Evolutionary conservation across 2,888 invertebrate species (phyloP).

Genomic region (Cartodere bifasciata): DNA sequence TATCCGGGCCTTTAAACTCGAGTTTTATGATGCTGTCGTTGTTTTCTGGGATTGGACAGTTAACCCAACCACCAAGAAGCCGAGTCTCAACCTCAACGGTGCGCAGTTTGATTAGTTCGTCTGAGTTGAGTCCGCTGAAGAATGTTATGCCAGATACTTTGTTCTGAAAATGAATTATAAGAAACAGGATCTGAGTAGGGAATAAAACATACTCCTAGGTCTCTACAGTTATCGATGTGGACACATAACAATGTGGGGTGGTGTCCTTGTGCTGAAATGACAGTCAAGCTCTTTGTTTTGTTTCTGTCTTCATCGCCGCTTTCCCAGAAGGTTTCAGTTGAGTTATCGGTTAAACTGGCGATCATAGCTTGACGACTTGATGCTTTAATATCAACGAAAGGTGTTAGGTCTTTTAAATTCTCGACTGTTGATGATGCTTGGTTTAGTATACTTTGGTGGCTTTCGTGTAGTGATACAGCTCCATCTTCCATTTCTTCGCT

Average conservation of each 20-base stretch:
- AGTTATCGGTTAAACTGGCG: slow-evolving; percentile 81
- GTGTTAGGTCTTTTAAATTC: slow-evolving; percentile 61
- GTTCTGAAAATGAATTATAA: slow-evolving; percentile 47
- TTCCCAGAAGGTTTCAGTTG: slow-evolving; percentile 98
- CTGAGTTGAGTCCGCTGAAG: slow-evolving; percentile 66
- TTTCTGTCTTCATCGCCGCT: slow-evolving; percentile 94
- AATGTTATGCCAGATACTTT: slow-evolving; percentile 81
- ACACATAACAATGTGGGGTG: slow-evolving; percentile 67
- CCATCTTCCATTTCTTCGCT: slow-evolving; percentile 70
- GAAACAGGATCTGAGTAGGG: too few relatives aligned
- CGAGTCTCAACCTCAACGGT: slow-evolving; percentile 79
- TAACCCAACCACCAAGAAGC: slow-evolving; percentile 74
- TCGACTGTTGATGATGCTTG: slow-evolving; percentile 45
- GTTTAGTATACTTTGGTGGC: slow-evolving; percentile 38
- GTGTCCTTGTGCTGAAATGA: slow-evolving; percentile 49
- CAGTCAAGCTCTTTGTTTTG: slow-evolving; percentile 74
- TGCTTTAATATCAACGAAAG: slow-evolving; percentile 66
- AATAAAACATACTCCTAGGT: slow-evolving; percentile 57
- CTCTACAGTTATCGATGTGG: slow-evolving; percentile 90
- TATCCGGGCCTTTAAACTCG: slow-evolving; percentile 84
- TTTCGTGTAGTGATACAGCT: slow-evolving; percentile 44
- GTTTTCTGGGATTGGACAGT: slow-evolving; percentile 54
- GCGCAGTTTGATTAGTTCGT: slow-evolving; percentile 68
- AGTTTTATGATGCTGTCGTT: slow-evolving; percentile 52
- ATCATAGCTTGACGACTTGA: slow-evolving; percentile 93